Evolutionary conservation across 2,888 invertebrate species (phyloP).

Genomic region (Chironomus riparius): DNA sequence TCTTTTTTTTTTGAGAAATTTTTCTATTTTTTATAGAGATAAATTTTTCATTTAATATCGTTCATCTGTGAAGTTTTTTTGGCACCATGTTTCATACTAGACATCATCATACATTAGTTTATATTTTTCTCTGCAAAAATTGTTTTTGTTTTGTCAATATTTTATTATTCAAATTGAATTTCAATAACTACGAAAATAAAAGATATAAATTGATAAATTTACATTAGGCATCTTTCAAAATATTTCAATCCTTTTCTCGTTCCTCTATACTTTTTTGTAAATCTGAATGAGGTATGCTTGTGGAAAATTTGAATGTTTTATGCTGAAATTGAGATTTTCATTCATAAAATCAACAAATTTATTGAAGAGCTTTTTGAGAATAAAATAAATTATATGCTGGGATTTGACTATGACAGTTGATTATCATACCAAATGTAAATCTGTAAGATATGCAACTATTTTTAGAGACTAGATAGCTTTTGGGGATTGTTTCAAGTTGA

Average conservation of each 20-base stretch:
- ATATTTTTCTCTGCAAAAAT: neutral
- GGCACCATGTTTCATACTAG: neutral
- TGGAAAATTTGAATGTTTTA: too few relatives aligned
- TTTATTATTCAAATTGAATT: neutral
- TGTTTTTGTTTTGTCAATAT: neutral
- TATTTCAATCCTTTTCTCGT: neutral
- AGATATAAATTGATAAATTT: neutral
- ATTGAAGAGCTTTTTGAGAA: too few relatives aligned
- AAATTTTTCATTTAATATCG: neutral
- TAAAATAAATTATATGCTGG: too few relatives aligned
- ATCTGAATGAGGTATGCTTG: too few relatives aligned
- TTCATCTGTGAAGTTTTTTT: neutral
- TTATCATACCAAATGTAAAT: too few relatives aligned
- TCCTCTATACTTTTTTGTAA: neutral
- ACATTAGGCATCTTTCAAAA: neutral
- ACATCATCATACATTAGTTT: neutral
- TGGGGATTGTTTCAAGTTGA: too few relatives aligned
- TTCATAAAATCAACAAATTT: too few relatives aligned
- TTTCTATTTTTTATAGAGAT: neutral
- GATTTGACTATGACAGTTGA: too few relatives aligned
- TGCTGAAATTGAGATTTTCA: too few relatives aligned
- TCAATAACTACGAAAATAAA: neutral
- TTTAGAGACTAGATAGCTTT: too few relatives aligned
- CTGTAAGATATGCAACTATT: too few relatives aligned
- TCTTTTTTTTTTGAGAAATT: neutral